phyloP scores from a whole-genome alignment of 53 echinoderm and acorn worm genomes.

The Stichopus horrens region DNA sequence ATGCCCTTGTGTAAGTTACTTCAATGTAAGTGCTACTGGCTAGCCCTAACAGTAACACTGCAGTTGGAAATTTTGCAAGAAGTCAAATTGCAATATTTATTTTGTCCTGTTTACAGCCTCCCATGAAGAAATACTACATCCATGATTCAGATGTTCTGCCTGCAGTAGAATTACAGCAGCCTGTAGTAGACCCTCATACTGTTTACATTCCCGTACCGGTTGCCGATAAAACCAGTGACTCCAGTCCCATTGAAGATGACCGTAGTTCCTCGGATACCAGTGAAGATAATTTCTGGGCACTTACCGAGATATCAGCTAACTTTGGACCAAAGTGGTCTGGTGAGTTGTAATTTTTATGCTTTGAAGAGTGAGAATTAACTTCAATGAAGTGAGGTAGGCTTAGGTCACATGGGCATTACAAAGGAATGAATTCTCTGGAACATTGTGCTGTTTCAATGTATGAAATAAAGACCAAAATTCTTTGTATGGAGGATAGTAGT shows the following conservation, averaged over 20 bases:
- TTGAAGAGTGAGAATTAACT: no score
- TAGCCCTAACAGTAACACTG: background rate
- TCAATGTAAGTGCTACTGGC: background rate
- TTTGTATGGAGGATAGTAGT: background rate
- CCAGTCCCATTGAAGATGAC: background rate
- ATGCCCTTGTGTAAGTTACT: background rate
- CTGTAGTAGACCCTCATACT: background rate
- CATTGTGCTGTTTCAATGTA: background rate
- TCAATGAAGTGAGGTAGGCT: background rate
- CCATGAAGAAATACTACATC: slow-evolving; percentile 12
- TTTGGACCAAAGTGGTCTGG: slow-evolving; percentile 49
- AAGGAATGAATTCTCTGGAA: background rate
- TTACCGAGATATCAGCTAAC: slow-evolving; percentile 4
- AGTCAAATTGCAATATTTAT: background rate
- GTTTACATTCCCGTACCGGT: slow-evolving; percentile 10
- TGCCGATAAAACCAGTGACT: background rate
- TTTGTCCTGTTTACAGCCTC: background rate
- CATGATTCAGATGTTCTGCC: slow-evolving; percentile 29
- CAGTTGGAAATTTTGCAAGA: background rate
- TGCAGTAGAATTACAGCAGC: background rate
- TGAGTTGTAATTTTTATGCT: background rate
- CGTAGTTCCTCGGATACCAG: background rate
- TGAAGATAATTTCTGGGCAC: slow-evolving; percentile 44
- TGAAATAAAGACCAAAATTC: background rate
- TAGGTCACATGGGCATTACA: background rate